A percentile compares a stretch with the other conserved stretches of the same genome.
Evolutionary conservation across 1,140 invertebrate genomes (phyloP).

Genomic region (Arctopsyche grandis): DNA sequence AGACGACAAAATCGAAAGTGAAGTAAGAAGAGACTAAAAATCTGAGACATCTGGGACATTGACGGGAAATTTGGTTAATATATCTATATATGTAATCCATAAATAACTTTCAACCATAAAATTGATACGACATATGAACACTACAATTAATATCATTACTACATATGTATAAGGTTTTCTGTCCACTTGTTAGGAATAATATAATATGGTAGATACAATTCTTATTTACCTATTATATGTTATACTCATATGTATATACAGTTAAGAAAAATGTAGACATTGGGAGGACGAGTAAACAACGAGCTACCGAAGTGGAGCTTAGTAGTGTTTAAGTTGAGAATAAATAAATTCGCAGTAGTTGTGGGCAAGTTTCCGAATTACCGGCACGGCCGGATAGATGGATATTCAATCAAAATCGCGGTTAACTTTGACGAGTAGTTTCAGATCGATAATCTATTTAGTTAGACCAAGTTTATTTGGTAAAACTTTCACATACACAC

Average conservation of each 20-base stretch:
- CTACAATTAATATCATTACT: no score
- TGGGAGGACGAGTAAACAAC: neutral
- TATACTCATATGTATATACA: neutral
- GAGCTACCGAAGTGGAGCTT: neutral
- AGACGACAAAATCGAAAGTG: no score
- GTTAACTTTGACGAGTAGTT: constrained; percentile 27
- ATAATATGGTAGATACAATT: no score
- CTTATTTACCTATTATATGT: no score
- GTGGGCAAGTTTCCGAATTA: neutral
- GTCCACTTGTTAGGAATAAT: no score
- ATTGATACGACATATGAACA: no score
- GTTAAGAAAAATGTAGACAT: neutral
- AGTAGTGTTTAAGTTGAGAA: neutral
- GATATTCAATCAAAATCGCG: constrained; percentile 30
- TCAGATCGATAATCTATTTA: constrained; percentile 29
- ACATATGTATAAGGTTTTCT: no score
- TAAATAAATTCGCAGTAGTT: neutral
- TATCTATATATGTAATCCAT: no score
- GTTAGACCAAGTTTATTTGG: neutral
- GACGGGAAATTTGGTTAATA: no score
- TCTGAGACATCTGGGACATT: no score
- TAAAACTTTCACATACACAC: neutral
- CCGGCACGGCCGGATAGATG: neutral
- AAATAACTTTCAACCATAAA: no score
- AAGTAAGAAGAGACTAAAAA: no score